A percentile compares a stretch with the other conserved stretches of the same genome.
phyloP scores from a whole-genome alignment of 2,113 vertebrate species.

The Corythornis vintsioides region DNA sequence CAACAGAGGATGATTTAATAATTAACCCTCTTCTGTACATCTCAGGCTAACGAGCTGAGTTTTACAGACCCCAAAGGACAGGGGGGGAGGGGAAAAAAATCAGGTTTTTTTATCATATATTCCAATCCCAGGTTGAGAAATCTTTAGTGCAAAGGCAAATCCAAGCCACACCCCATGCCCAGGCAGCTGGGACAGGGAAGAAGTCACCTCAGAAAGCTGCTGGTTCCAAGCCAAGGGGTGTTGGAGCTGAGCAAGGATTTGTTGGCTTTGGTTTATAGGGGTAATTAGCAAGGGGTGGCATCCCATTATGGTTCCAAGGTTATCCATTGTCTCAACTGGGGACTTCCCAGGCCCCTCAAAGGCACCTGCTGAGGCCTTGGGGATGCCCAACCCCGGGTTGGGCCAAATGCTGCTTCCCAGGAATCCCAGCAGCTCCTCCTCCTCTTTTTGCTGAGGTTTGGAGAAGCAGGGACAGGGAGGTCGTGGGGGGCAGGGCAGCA shows the following conservation, averaged over 20 bases:
- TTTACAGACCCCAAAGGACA: not conserved
- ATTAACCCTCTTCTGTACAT: not conserved
- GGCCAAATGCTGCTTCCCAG: not conserved
- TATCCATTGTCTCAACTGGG: not conserved
- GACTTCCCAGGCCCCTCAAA: not conserved
- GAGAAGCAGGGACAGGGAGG: no score
- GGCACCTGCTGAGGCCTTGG: not conserved
- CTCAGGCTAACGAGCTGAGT: not conserved
- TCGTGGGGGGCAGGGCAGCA: no score
- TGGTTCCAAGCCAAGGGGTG: not conserved
- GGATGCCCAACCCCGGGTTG: no score
- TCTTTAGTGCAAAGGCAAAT: not conserved
- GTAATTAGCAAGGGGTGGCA: no score
- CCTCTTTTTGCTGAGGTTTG: not conserved
- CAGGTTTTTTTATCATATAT: not conserved
- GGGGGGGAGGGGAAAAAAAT: no score
- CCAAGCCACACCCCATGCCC: not conserved
- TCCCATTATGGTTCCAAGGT: not conserved
- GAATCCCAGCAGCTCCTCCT: not conserved
- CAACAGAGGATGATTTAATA: not conserved
- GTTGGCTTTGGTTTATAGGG: no score
- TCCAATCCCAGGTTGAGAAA: not conserved
- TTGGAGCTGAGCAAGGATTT: not conserved
- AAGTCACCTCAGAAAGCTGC: not conserved
- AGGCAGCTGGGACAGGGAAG: rapidly evolving